Evolutionary conservation across 2,888 invertebrate species (phyloP).

Genomic region (Sphinx pinastri): DNA sequence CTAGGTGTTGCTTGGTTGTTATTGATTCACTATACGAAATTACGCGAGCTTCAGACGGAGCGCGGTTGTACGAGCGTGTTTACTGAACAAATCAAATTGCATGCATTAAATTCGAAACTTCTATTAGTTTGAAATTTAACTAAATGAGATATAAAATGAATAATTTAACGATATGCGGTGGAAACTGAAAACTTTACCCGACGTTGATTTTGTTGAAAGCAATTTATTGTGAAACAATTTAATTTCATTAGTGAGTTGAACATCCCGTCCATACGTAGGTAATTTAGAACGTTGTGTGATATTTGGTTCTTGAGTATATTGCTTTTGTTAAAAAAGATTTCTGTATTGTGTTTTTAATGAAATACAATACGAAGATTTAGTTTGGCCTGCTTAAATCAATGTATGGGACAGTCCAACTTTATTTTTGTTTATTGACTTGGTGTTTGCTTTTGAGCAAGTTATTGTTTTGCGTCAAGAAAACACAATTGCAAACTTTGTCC

Average conservation of each 20-base stretch:
- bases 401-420: slow-evolving; percentile 1
- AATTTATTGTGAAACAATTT: slow-evolving; percentile 49
- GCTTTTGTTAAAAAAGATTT: slow-evolving; percentile 26
- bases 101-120: slow-evolving; percentile 22
- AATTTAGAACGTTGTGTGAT: slow-evolving; percentile 57
- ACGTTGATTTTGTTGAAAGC: slow-evolving; percentile 46
- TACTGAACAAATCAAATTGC: slow-evolving; percentile 22
- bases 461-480: not conserved
- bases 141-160: slow-evolving; percentile 37
- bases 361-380: not conserved
- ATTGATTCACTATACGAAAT: slow-evolving; percentile 1
- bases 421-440: slow-evolving; percentile 16
- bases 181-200: slow-evolving; percentile 21
- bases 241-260: slow-evolving; percentile 70
- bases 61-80: not conserved
- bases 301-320: slow-evolving; percentile 40
- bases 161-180: slow-evolving; percentile 31
- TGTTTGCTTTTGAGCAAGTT: not conserved
- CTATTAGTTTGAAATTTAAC: slow-evolving; percentile 34
- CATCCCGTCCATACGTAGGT: slow-evolving; percentile 78
- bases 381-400: slow-evolving; percentile 1
- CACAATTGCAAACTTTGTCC: not conserved
- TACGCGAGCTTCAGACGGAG: slow-evolving; percentile 8
- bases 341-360: slow-evolving; percentile 26
- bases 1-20: slow-evolving; percentile 16